These are phyloP conservation scores for Tautogolabrus adspersus DNA, from an alignment of 2,113 vertebrate genomes.

Conservation along the genomic window DNA sequence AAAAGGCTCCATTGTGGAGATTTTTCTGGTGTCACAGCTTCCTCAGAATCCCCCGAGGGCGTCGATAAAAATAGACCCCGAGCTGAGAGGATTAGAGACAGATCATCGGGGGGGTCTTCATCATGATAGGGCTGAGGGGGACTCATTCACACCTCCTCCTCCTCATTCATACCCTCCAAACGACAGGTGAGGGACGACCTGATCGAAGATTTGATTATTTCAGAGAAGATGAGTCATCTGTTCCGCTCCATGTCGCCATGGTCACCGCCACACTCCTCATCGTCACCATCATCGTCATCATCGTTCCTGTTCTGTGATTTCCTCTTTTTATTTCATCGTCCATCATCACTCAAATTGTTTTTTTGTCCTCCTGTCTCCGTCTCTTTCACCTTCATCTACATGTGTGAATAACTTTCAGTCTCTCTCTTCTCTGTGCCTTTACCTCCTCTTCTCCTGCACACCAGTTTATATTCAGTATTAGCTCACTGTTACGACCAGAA, in stretches of 20 bases:
- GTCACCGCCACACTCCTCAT: slow-evolving; percentile 21
- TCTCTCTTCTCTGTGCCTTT: neutral
- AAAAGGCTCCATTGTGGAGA: neutral
- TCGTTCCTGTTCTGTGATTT: neutral
- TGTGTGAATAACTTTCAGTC: slow-evolving; percentile 3
- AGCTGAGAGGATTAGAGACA: slow-evolving; percentile 12
- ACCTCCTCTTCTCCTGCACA: neutral
- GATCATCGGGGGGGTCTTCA: neutral
- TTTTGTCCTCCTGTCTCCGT: neutral
- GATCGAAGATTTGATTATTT: slow-evolving; percentile 36
- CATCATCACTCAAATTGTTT: neutral
- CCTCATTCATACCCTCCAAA: slow-evolving; percentile 3
- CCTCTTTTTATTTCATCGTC: neutral
- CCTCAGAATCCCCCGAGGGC: neutral
- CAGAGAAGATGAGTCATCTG: slow-evolving; percentile 50
- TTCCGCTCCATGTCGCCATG: slow-evolving; percentile 36
- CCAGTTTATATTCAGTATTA: neutral
- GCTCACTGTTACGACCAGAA: no score
- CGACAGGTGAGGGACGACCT: slow-evolving; percentile 34
- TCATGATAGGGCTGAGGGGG: slow-evolving; percentile 12
- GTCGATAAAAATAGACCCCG: neutral
- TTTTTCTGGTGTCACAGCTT: neutral
- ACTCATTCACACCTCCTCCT: neutral
- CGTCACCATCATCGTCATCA: neutral
- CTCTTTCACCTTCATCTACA: neutral